Base-by-base conservation (phyloP, 92 coral and sea anemone genomes). In the Pocillopora meandrina region DNA sequence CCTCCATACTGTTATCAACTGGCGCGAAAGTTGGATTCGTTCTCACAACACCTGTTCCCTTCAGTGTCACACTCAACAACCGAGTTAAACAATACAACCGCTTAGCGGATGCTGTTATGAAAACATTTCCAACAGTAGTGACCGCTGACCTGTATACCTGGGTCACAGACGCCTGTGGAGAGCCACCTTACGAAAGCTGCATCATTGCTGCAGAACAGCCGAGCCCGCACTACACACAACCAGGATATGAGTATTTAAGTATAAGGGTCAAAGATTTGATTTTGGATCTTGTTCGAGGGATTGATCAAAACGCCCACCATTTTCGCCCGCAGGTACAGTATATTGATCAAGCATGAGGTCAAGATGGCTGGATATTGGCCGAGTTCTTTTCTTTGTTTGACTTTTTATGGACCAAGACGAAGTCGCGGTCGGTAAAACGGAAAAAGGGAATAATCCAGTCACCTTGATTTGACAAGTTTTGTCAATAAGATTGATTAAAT, bases 1-100 rank as follows among this genome's bases (percentile, higher is more conserved):
- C 83, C 57, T 55, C 56, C 42, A 83, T 64, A 18, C 90, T 94
- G 58, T 68, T 85, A 14, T 69, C 55, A 26, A 92, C 86, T 20
- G 90, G 90, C 1, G 90, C 94, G 5, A 75, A 77, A 35, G 77
- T 94, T 9, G 93, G 91, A 4, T 94, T 76, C 65, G 91, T 89
- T 42, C 79, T 89, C 35, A 92, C 96, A 20, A 94, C 98, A 1
- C 94, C 95, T 10, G 86, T 88, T 15, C 91, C 93, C 34, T 93
- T 72, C 57, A 84, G 90, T 42, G 26, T 65, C 33, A 63, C 91
- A 17, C 75, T 81, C 56, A 81, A 92, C 83, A 78, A 80, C 9
- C 78, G 86, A 47, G 92, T 92, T 19, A 76, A 67, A 61, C 36
- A 66, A 35, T 94, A 94, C 90, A 94, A 94, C 77, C 61, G 64